A percentile compares a stretch with the other conserved stretches of the same genome.
Evolutionary conservation across 2,888 invertebrate species (phyloP).

Genomic region (Papilio gigon): DNA sequence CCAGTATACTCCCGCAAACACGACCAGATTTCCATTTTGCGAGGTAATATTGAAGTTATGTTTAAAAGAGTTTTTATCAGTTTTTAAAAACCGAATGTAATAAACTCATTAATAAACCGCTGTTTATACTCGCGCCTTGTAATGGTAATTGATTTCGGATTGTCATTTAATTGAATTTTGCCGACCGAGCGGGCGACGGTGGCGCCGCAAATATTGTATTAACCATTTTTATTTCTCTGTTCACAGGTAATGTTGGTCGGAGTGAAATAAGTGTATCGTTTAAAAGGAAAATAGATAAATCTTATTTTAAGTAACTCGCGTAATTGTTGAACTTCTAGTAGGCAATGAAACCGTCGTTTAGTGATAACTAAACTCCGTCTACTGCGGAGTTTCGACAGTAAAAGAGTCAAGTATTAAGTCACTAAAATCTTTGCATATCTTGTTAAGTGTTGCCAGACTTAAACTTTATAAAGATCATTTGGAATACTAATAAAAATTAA

Average conservation of each 20-base stretch:
- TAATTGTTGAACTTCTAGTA: too few species aligned
- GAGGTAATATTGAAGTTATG: too few species aligned
- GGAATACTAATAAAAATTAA: conserved; percentile 6
- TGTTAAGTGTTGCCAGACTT: neutral
- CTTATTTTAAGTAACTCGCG: neutral
- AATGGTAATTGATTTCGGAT: conserved; percentile 36
- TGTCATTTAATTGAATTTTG: conserved; percentile 35
- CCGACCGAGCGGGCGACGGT: neutral
- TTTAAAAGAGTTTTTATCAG: neutral
- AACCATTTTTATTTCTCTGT: conserved; percentile 17
- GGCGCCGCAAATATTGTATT: conserved; percentile 23
- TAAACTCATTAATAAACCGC: conserved; percentile 2
- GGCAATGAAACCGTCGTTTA: too few species aligned
- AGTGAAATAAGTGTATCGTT: neutral
- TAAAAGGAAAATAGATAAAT: neutral
- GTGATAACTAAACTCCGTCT: too few species aligned
- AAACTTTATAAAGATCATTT: neutral
- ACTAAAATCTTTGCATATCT: too few species aligned
- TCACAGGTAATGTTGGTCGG: conserved; percentile 33
- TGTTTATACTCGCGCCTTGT: conserved; percentile 11
- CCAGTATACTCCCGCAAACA: too few species aligned
- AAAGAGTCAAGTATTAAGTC: too few species aligned
- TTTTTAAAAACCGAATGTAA: neutral
- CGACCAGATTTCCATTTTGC: too few species aligned
- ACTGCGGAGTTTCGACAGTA: too few species aligned